phyloP scores from a whole-genome alignment of 2,113 vertebrate genomes.

The Vicugna pacos region DNA sequence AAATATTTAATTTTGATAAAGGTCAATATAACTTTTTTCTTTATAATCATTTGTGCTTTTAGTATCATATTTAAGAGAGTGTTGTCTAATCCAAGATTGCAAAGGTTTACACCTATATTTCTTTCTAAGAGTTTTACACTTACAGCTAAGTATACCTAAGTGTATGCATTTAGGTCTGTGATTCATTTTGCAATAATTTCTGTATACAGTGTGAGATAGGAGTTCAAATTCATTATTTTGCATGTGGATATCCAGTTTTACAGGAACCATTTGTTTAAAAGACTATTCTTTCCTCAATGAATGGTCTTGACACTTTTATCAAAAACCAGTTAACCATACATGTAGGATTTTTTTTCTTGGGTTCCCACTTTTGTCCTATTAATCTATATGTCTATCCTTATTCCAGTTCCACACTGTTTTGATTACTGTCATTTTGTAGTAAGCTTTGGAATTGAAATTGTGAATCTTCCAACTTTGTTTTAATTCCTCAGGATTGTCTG shows the following conservation, averaged over 20 bases:
- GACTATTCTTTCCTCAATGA: neutral
- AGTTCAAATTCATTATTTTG: neutral
- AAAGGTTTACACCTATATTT: neutral
- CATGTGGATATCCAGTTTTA: neutral
- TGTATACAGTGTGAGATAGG: neutral
- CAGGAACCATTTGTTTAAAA: neutral
- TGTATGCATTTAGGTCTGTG: neutral
- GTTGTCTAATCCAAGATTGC: neutral
- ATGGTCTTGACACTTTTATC: neutral
- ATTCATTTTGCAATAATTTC: neutral
- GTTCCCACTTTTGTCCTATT: neutral
- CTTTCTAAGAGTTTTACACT: conserved; percentile 1
- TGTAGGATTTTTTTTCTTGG: neutral
- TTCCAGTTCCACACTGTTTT: neutral
- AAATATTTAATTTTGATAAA: neutral
- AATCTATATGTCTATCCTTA: neutral
- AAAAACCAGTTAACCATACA: neutral
- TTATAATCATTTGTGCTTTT: neutral
- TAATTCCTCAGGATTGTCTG: neutral
- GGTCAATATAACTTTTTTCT: neutral
- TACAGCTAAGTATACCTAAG: neutral
- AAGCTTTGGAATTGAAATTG: neutral
- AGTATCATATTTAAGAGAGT: neutral
- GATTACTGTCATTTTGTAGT: neutral
- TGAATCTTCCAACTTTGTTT: neutral